Evolutionary conservation across 1,140 invertebrate species (phyloP).

Genomic region (Bombus confusus): DNA sequence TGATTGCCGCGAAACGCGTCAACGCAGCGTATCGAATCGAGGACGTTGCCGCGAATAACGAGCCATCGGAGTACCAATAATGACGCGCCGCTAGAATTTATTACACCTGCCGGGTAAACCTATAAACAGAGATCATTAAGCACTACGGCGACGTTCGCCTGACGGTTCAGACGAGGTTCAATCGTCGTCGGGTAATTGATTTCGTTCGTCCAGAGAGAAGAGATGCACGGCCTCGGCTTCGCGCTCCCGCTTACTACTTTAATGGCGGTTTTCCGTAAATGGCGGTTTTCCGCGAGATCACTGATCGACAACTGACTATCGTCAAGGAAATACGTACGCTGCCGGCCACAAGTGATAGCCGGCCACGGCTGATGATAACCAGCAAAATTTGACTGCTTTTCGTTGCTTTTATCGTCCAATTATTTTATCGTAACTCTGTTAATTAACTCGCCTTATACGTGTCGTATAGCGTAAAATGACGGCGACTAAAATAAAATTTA

Average conservation of each 20-base stretch:
- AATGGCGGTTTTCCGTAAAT: conserved; percentile 21
- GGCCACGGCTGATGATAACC: too few relatives aligned
- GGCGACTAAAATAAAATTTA: too few relatives aligned
- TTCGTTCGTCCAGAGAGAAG: conserved; percentile 34
- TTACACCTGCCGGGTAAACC: conserved; percentile 49
- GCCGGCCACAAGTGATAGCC: too few relatives aligned
- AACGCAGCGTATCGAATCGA: conserved; percentile 52
- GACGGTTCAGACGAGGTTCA: background rate
- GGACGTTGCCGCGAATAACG: conserved; percentile 58
- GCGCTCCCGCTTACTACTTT: conserved; percentile 14
- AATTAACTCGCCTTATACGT: too few relatives aligned
- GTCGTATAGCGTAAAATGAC: too few relatives aligned
- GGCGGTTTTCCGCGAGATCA: conserved; percentile 14
- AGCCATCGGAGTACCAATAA: conserved; percentile 53
- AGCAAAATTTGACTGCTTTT: too few relatives aligned
- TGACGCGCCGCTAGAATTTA: conserved; percentile 61
- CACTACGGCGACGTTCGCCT: background rate
- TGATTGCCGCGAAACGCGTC: conserved; percentile 47
- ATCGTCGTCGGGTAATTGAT: conserved; percentile 58
- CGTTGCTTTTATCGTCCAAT: too few relatives aligned
- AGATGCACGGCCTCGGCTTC: conserved; percentile 48
- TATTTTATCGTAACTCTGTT: too few relatives aligned
- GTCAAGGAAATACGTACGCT: background rate
- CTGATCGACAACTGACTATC: background rate
- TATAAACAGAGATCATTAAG: conserved; percentile 70